phyloP scores from a whole-genome alignment of 2,113 vertebrate species.

The Cephalopterus ornatus region DNA sequence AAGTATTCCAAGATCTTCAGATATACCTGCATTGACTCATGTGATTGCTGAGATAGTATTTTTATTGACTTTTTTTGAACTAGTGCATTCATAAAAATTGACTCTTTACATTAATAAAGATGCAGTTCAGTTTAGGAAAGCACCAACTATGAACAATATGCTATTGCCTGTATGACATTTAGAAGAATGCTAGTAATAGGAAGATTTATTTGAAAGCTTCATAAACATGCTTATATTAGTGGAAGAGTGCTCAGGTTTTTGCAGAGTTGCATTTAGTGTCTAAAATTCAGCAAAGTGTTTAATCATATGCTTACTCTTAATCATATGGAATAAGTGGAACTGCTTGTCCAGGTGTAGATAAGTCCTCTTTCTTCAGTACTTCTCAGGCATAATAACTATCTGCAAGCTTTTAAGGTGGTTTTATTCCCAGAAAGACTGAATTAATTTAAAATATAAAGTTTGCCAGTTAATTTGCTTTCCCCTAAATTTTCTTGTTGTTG shows the following conservation, averaged over 20 bases:
- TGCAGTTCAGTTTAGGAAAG: not conserved
- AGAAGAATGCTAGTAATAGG: not conserved
- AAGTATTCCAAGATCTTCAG: not conserved
- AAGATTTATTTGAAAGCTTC: not conserved
- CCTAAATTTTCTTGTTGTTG: not conserved
- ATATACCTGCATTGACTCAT: not conserved
- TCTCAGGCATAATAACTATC: not conserved
- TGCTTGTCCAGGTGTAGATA: not conserved
- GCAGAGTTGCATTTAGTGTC: not conserved
- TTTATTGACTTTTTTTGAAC: not conserved
- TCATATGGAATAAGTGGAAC: not conserved
- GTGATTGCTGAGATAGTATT: not conserved
- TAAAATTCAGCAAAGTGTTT: not conserved
- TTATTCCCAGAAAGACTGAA: not conserved
- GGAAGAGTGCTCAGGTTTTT: not conserved
- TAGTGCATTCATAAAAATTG: slow-evolving; percentile 3
- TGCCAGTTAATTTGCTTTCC: not conserved
- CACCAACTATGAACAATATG: not conserved
- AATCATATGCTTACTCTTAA: not conserved
- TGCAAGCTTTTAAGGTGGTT: not conserved
- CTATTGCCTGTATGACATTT: not conserved
- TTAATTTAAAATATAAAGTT: not conserved
- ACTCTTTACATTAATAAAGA: not conserved
- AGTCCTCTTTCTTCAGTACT: not conserved
- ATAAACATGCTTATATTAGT: not conserved